Percentiles rank a stretch among this genome's conserved stretches.
phyloP scores from a whole-genome alignment of 2,797 vertebrate species.

The Taeniopygia guttata region DNA sequence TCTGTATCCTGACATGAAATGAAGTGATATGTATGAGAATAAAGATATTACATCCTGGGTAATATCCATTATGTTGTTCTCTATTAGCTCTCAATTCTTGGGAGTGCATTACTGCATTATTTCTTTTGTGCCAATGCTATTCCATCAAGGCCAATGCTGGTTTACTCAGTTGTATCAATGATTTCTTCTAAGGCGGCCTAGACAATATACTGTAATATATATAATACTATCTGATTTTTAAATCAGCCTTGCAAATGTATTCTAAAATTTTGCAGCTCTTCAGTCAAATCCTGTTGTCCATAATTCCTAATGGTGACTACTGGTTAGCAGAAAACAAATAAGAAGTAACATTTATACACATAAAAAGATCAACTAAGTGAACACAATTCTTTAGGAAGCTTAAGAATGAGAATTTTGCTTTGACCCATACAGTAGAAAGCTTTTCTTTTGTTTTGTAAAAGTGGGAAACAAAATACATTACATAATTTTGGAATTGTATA shows the following conservation, averaged over 20 bases:
- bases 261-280: not conserved
- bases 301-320: not conserved
- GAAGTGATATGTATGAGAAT: slow-evolving; percentile 25
- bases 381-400: not conserved
- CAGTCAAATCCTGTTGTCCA: not conserved
- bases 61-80: slow-evolving; percentile 45
- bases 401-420: slow-evolving; percentile 13
- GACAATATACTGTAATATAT: slow-evolving; percentile 23
- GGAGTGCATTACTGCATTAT: slow-evolving; percentile 28
- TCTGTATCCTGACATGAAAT: slow-evolving; percentile 19
- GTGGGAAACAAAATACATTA: not conserved
- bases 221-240: slow-evolving; percentile 10
- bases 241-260: slow-evolving; percentile 2
- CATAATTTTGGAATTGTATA: not conserved
- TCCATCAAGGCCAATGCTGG: slow-evolving; percentile 21
- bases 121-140: slow-evolving; percentile 29
- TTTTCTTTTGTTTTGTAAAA: not conserved
- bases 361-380: not conserved
- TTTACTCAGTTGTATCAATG: slow-evolving; percentile 29
- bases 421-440: not conserved
- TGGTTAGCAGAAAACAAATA: slow-evolving; percentile 26
- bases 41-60: slow-evolving; percentile 12
- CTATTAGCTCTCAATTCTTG: slow-evolving; percentile 48
- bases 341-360: not conserved
- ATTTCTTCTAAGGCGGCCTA: not conserved